Percentiles rank a stretch among this genome's conserved stretches.
These are phyloP conservation scores for Acomys russatus DNA, from an alignment of 2,797 vertebrate species.

Conservation along the genomic window DNA sequence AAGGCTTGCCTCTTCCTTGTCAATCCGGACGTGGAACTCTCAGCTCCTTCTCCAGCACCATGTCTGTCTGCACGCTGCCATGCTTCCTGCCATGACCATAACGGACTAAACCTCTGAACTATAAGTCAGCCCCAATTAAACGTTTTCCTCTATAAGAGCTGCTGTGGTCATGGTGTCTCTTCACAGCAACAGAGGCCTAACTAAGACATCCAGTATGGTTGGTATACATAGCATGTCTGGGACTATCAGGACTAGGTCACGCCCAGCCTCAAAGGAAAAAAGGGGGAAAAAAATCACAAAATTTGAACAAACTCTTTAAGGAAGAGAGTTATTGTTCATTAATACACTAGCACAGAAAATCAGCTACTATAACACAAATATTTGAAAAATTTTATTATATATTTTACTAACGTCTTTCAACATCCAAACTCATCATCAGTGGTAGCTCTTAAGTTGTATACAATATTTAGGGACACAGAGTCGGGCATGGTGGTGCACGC, in stretches of 20 bases:
- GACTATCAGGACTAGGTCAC: not conserved
- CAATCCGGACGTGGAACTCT: not conserved
- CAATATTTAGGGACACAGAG: not conserved
- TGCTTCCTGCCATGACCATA: not conserved
- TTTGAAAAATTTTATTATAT: not conserved
- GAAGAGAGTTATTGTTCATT: not conserved
- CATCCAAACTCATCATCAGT: conserved; percentile 2
- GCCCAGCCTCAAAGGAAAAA: not conserved
- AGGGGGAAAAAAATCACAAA: not conserved
- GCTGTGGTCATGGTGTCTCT: not conserved
- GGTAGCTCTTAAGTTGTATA: not conserved
- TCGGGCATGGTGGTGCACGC: too few relatives aligned
- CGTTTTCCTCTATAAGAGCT: not conserved
- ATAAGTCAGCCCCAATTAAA: not conserved
- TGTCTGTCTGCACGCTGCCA: not conserved
- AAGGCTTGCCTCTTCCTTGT: too few relatives aligned
- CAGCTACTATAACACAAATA: conserved; percentile 38
- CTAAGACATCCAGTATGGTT: too few relatives aligned
- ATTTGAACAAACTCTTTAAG: conserved; percentile 43
- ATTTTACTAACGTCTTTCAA: conserved; percentile 9
- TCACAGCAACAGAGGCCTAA: not conserved
- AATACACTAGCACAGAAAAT: conserved; percentile 50
- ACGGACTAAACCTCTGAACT: not conserved
- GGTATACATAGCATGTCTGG: too few relatives aligned
- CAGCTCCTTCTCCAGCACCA: not conserved